Evolutionary conservation across 2,797 vertebrate genomes (phyloP).

Genomic region (Scomberomorus guttatus): DNA sequence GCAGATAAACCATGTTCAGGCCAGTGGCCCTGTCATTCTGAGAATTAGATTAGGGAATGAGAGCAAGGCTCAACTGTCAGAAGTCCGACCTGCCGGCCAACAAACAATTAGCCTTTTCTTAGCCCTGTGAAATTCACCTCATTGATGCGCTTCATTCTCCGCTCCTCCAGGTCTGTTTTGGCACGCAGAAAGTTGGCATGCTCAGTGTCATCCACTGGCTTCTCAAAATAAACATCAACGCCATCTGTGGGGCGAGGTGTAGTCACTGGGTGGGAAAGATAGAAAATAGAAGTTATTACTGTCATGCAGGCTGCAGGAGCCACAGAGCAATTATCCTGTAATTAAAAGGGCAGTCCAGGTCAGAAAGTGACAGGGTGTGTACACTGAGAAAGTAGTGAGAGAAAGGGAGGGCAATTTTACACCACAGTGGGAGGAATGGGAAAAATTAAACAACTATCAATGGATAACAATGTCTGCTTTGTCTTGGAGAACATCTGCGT

Average conservation of each 20-base stretch:
- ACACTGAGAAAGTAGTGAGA: not conserved
- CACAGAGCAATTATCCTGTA: conserved; percentile 20
- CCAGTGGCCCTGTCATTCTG: conserved; percentile 9
- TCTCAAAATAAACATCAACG: conserved; percentile 94
- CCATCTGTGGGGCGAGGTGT: conserved; percentile 91
- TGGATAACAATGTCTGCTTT: not conserved
- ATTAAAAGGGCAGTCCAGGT: conserved; percentile 26
- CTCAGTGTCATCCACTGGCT: conserved; percentile 92
- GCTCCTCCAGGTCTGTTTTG: conserved; percentile 93
- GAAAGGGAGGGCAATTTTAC: not conserved
- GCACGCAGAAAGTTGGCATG: conserved; percentile 93
- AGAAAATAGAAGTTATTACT: conserved; percentile 43
- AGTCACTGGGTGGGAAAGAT: conserved; percentile 74
- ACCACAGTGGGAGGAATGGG: not conserved
- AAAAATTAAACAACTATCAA: not conserved
- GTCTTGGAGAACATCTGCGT: not conserved
- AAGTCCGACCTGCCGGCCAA: conserved; percentile 15
- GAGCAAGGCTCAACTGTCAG: conserved; percentile 21
- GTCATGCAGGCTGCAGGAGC: conserved; percentile 5
- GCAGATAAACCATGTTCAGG: conserved; percentile 22
- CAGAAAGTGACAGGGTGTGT: not conserved
- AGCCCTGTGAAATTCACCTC: conserved; percentile 83
- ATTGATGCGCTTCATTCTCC: conserved; percentile 94
- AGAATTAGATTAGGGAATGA: conserved; percentile 34
- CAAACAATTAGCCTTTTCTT: conserved; percentile 29